A percentile compares a stretch with the other conserved stretches of the same genome.
These are phyloP conservation scores for Triplophysa siluroides DNA, from an alignment of 2,113 vertebrate genomes.

Conservation along the genomic window DNA sequence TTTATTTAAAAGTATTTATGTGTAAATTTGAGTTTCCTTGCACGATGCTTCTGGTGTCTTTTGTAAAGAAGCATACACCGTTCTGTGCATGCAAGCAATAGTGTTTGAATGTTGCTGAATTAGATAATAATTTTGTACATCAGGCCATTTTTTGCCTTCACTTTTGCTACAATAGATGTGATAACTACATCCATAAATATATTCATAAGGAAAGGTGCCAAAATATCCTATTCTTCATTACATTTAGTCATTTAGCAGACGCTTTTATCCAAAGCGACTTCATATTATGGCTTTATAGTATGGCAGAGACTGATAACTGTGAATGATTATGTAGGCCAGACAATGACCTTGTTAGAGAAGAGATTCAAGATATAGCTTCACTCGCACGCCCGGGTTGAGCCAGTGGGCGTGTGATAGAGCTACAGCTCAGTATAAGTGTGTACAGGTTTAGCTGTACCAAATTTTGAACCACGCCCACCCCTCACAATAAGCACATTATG, in stretches of 20 bases:
- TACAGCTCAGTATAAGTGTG: not conserved
- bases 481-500: too few species aligned
- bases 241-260: too few species aligned
- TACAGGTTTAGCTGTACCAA: too few species aligned
- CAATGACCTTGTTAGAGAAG: constrained; percentile 68
- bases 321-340: constrained; percentile 66
- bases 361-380: constrained; percentile 28
- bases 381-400: not conserved
- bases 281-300: constrained; percentile 67
- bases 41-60: not conserved
- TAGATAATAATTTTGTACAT: constrained; percentile 5
- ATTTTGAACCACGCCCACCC: too few species aligned
- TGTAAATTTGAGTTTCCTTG: not conserved
- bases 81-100: not conserved
- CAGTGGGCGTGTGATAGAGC: not conserved
- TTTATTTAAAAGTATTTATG: too few species aligned
- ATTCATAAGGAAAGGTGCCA: constrained; percentile 59
- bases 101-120: not conserved
- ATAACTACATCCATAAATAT: constrained; percentile 53
- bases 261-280: too few species aligned
- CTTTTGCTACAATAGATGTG: constrained; percentile 61
- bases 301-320: constrained; percentile 71
- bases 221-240: constrained; percentile 64
- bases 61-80: not conserved
- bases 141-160: not conserved